phyloP scores from a whole-genome alignment of 2,888 invertebrate genomes.

The Eristalis tenax region DNA sequence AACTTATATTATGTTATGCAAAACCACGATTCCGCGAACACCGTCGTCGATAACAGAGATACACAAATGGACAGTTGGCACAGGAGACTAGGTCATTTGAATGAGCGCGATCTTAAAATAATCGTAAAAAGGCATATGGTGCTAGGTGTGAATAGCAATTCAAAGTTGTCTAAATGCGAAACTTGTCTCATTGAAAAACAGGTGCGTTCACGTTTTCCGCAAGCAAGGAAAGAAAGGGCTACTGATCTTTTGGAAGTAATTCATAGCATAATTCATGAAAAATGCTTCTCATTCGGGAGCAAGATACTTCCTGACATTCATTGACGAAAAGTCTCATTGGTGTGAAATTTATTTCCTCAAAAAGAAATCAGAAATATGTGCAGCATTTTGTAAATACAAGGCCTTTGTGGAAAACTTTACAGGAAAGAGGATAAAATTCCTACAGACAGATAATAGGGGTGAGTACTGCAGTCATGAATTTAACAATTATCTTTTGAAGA shows the following conservation, averaged over 20 bases:
- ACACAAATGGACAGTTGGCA: not conserved
- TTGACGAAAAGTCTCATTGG: conserved; percentile 54
- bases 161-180: not conserved
- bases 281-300: conserved; percentile 58
- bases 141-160: not conserved
- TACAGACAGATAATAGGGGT: conserved; percentile 51
- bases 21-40: not conserved
- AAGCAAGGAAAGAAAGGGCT: not conserved
- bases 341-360: not conserved
- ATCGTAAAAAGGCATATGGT: not conserved
- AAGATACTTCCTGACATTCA: conserved; percentile 65
- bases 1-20: no score
- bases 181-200: no score
- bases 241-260: conserved; percentile 53
- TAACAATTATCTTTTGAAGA: conserved; percentile 29
- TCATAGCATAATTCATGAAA: conserved; percentile 63
- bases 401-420: conserved; percentile 55
- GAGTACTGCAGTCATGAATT: conserved; percentile 56
- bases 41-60: not conserved
- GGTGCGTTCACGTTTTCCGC: no score
- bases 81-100: not conserved
- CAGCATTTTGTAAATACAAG: conserved; percentile 56
- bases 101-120: not conserved
- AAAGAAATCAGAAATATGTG: not conserved
- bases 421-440: conserved; percentile 47